Percentiles rank a stretch among this genome's conserved stretches.
Evolutionary conservation across 2,113 vertebrate species (phyloP).

Genomic region (Nannobrachium achirus): DNA sequence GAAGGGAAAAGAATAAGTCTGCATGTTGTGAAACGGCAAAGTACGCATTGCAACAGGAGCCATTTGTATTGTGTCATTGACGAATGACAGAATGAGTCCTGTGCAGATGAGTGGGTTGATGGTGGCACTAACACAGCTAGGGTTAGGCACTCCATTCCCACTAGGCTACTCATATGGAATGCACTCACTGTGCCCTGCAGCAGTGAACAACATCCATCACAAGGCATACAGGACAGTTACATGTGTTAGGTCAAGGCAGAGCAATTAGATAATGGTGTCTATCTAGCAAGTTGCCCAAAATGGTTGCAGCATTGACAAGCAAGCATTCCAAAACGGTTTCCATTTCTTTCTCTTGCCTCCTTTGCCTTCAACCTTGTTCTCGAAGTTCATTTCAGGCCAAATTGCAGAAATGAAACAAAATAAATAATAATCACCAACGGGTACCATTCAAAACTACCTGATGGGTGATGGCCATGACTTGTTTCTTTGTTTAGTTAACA

Average conservation of each 20-base stretch:
- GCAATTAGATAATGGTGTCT: conserved; percentile 40
- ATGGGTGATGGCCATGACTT: no score
- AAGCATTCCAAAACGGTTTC: conserved; percentile 52
- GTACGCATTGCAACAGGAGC: conserved; percentile 33
- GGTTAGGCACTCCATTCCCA: conserved; percentile 39
- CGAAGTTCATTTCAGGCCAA: no score
- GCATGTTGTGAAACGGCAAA: conserved; percentile 45
- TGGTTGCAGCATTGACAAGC: conserved; percentile 53
- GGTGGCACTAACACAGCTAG: conserved; percentile 32
- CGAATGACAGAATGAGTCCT: conserved; percentile 46
- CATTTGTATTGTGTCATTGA: conserved; percentile 47
- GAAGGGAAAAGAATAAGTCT: conserved; percentile 46
- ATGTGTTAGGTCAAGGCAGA: conserved; percentile 46
- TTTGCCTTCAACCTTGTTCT: conserved; percentile 1
- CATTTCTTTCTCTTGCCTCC: conserved; percentile 46
- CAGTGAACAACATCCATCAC: conserved; percentile 44
- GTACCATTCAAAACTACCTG: conserved; percentile 7
- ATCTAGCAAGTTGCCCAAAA: not conserved
- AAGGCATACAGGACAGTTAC: no score
- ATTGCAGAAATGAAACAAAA: not conserved
- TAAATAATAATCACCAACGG: not conserved
- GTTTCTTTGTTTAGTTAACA: conserved; percentile 13
- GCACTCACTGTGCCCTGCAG: conserved; percentile 33
- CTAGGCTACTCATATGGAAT: conserved; percentile 33
- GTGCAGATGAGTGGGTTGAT: conserved; percentile 19